Conservation (phyloP, 2,113 vertebrate species). For the Dicentrarchus labrax region DNA sequence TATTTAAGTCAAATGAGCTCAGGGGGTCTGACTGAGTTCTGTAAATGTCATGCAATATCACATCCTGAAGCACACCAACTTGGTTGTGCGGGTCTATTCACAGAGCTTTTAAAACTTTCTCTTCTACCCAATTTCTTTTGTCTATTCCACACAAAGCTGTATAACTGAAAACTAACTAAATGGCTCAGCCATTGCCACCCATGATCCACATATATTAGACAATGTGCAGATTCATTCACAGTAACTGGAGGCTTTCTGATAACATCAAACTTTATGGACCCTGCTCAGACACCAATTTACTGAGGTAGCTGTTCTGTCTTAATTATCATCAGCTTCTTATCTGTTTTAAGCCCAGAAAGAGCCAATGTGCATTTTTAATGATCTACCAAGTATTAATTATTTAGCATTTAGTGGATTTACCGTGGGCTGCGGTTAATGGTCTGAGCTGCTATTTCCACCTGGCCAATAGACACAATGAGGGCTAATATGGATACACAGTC, state of each 20-base stretch:
- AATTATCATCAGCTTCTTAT: slow-evolving; percentile 16
- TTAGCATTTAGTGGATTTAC: slow-evolving; percentile 47
- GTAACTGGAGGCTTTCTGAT: slow-evolving; percentile 30
- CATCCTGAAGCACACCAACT: not conserved
- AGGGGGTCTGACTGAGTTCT: not conserved
- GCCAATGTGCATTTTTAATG: slow-evolving; percentile 68
- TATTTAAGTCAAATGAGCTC: not conserved
- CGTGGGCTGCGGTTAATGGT: slow-evolving; percentile 37
- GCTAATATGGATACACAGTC: not conserved
- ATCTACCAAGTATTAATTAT: slow-evolving; percentile 65
- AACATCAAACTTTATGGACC: slow-evolving; percentile 36
- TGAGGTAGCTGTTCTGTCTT: not conserved
- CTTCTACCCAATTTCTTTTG: not conserved
- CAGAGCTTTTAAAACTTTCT: slow-evolving; percentile 4
- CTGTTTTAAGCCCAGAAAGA: slow-evolving; percentile 35
- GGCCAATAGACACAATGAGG: not conserved
- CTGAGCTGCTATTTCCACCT: slow-evolving; percentile 41
- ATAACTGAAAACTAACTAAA: slow-evolving; percentile 43
- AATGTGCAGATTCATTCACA: not conserved
- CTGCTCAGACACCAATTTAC: slow-evolving; percentile 21
- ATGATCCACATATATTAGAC: slow-evolving; percentile 21
- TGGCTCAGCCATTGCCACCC: slow-evolving; percentile 1
- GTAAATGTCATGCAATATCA: slow-evolving; percentile 1
- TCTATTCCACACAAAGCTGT: slow-evolving; percentile 15
- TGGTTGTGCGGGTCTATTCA: not conserved